Evolutionary conservation across 2,888 invertebrate species (phyloP).

Genomic region (Meta bourneti): DNA sequence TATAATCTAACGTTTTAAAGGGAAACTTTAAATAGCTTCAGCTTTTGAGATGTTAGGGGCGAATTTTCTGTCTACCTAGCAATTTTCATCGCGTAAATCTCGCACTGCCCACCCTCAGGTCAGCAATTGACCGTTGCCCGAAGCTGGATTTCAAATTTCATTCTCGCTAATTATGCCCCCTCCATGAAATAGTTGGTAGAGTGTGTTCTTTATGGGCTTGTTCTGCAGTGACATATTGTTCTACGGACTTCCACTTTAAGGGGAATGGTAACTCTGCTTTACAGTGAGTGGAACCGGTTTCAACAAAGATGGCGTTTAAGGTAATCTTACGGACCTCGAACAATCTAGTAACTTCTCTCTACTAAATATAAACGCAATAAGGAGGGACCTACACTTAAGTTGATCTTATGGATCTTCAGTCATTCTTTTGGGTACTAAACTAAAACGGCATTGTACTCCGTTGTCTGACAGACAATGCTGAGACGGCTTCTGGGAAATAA

Average conservation of each 20-base stretch:
- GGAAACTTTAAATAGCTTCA: constrained; percentile 14
- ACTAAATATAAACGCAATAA: constrained; percentile 17
- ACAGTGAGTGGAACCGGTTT: constrained; percentile 63
- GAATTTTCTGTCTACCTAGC: constrained; percentile 38
- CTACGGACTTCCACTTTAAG: constrained; percentile 3
- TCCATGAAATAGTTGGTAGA: constrained; percentile 17
- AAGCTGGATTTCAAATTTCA: constrained; percentile 44
- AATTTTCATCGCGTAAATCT: constrained; percentile 62
- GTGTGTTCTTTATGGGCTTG: constrained; percentile 37
- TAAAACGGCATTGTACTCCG: constrained; percentile 58
- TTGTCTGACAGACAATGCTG: constrained; percentile 22
- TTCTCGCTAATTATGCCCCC: constrained; percentile 59
- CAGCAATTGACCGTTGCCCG: constrained; percentile 43
- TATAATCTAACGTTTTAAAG: constrained; percentile 20
- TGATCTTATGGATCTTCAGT: too few relatives aligned
- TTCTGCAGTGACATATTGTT: constrained; percentile 43
- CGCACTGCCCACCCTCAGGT: constrained; percentile 22
- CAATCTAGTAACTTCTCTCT: constrained; percentile 9
- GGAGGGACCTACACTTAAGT: not conserved
- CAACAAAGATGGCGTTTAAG: constrained; percentile 62
- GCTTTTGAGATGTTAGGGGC: constrained; percentile 2
- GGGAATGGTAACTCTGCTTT: constrained; percentile 26
- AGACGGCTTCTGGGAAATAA: constrained; percentile 5
- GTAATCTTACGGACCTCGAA: constrained; percentile 32
- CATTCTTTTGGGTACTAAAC: constrained; percentile 15